These are phyloP conservation scores for Hypsopygia costalis DNA, from an alignment of 2,888 invertebrate species.

Conservation along the genomic window DNA sequence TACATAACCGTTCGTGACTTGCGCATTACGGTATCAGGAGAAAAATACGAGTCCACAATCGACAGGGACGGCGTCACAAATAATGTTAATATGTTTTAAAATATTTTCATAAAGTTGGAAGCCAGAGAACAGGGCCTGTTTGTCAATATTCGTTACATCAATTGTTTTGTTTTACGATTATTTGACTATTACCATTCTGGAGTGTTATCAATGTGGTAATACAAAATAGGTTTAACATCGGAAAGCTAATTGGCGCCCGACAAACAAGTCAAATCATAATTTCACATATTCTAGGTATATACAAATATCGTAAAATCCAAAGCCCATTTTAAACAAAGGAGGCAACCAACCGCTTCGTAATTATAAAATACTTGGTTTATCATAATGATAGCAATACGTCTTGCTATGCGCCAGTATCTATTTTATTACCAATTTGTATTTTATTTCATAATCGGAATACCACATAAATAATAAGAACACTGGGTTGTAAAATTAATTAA, in stretches of 20 bases:
- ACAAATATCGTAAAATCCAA: conserved; percentile 1
- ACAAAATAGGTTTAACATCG: too few relatives aligned
- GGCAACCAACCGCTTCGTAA: conserved; percentile 7
- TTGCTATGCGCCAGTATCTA: background rate
- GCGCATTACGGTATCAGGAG: conserved; percentile 75
- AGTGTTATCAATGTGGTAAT: too few relatives aligned
- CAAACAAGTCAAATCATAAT: background rate
- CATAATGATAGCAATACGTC: conserved; percentile 4
- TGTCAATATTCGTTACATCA: background rate
- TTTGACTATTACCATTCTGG: too few relatives aligned
- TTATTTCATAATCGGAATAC: background rate
- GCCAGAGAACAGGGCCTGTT: background rate
- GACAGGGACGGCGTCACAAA: conserved; percentile 33
- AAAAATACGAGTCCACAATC: conserved; percentile 61
- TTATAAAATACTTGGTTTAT: conserved; percentile 9
- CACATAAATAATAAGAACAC: background rate
- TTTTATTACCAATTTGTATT: conserved; percentile 1
- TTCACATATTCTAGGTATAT: background rate
- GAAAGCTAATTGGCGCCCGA: background rate
- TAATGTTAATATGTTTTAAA: conserved; percentile 10
- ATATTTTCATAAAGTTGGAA: conserved; percentile 2
- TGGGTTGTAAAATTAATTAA: background rate
- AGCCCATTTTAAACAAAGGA: conserved; percentile 2
- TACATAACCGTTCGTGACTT: conserved; percentile 79
- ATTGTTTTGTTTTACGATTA: background rate